Percentiles rank a stretch among this genome's conserved stretches.
These are phyloP conservation scores for Dicycla oo DNA, from an alignment of 2,888 invertebrate genomes.

Conservation along the genomic window DNA sequence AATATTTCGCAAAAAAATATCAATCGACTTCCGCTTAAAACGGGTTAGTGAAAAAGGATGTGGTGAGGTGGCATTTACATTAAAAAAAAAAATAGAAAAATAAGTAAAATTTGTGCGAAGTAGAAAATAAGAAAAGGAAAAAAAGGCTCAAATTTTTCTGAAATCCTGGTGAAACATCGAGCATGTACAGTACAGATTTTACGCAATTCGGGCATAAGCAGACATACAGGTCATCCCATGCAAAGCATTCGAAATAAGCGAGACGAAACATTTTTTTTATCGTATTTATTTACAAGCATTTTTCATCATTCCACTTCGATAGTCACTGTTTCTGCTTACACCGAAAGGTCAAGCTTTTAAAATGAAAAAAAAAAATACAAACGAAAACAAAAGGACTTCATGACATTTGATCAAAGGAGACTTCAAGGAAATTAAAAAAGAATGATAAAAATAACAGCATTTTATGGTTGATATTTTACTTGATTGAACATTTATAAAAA, in stretches of 20 bases:
- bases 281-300: conserved; percentile 22
- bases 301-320: conserved; percentile 12
- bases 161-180: conserved; percentile 83
- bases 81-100: conserved; percentile 52
- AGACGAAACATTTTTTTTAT: not conserved
- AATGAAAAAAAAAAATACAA: not conserved
- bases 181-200: conserved; percentile 85
- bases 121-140: conserved; percentile 62
- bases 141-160: conserved; percentile 65
- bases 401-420: not conserved
- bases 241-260: conserved; percentile 63
- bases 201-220: conserved; percentile 60
- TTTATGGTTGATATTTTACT: not conserved
- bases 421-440: not conserved
- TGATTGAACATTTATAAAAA: not conserved
- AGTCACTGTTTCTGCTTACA: conserved; percentile 25
- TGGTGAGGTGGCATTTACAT: conserved; percentile 66
- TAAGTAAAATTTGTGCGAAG: conserved; percentile 68
- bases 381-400: not conserved
- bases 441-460: conserved; percentile 1
- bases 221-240: conserved; percentile 73
- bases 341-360: conserved; percentile 29
- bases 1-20: conserved; percentile 52
- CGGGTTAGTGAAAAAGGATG: conserved; percentile 66
- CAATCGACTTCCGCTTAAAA: conserved; percentile 43